Evolutionary conservation across 2,113 vertebrate genomes (phyloP), one percentile per base, ranked within the genome.

Genomic region (Mesocricetus auratus): DNA sequence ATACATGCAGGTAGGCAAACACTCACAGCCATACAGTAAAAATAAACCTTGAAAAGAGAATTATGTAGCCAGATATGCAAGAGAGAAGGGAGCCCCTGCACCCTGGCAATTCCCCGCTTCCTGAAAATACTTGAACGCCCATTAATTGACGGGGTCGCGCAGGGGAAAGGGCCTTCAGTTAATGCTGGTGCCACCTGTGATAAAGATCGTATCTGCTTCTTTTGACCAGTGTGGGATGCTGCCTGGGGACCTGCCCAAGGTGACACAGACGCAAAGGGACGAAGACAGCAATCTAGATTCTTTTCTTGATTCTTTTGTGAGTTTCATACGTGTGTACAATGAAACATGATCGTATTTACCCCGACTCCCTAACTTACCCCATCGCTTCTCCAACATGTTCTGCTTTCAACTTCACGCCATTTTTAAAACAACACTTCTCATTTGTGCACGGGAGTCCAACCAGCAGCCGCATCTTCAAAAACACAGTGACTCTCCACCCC

Each of bases 71-170:
- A 66, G 64, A 29, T 3, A 1, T 26, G 33, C 17, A 9, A 2
- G 45, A 92, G 50, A 22, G 21, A 45, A 22, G 85, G 0, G 5
- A 60, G 17, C 3, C 24, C 39, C 53, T 1, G 0, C 0, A 8
- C 7, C 16, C 21, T 5, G 1, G 42, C 16, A 12, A 0, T 22
- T 19, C 31, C 16, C 11, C 3, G 9, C 0, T 16, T 33, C 3
- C 5, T 9, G 13, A 29, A 24, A 11, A 13, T 17, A 26, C 21
- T 19, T 0, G 16, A 15, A 31, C 0, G 2, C 6, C 53, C 7
- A 1, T 16, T 16, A 0, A 0, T 42, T 17, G 39, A 6, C 21
- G 33, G 7, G 33, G 4, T 29, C 33, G 86, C 39, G 1, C 8
- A 2, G 17, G 5, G 5, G n/a, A 13, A 12, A 47, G 29, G 29